Base-by-base conservation (phyloP, 2,113 vertebrate species). In the Morphnarchus princeps region DNA sequence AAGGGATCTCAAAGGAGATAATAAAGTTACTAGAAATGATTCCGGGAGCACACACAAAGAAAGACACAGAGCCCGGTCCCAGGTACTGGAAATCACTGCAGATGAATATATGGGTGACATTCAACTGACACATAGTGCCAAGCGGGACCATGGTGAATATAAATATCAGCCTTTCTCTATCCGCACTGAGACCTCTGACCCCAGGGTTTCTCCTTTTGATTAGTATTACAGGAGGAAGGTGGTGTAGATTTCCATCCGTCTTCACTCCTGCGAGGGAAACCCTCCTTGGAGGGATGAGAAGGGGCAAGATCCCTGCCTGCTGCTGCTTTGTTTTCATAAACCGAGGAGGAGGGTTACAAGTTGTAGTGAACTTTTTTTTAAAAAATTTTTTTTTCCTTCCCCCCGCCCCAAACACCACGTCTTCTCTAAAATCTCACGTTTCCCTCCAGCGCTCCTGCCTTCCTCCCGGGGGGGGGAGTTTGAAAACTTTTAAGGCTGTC, bases 181-280 rank as follows among this genome's bases (percentile, higher is more conserved):
- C 36, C 49, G 58, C 40, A 13, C 21, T 1, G 36, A 49, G 34
- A 70, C 6, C 7, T 40, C 47, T 45, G 16, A 43, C 5, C 2
- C 18, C 21, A 10, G 0, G 0, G 10, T 24, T 54, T 50, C 58
- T 38, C 59, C 4, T 1, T 57, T 19, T 22, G 36, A 34, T 73
- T 28, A 22, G 9, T 13, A 7, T 5, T 24, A 4, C 0, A 32
- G 45, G 18, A 81, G 28, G 29, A 84, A 42, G 58, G 73, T 0
- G 3, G 16, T 12, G 29, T 9, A 18, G 38, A 4, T 61, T 55
- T 43, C 31, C 50, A 15, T 8, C 42, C 1, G 0, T 20, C 29
- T 55, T 49, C 2, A 1, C 43, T 28, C 38, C 25, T 2, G 9
- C 0, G 5, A 34, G 28, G 34, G n/a, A 50, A 58, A 18, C 28